phyloP scores from a whole-genome alignment of 2,888 invertebrate genomes.

The Erpobdella octoculata region DNA sequence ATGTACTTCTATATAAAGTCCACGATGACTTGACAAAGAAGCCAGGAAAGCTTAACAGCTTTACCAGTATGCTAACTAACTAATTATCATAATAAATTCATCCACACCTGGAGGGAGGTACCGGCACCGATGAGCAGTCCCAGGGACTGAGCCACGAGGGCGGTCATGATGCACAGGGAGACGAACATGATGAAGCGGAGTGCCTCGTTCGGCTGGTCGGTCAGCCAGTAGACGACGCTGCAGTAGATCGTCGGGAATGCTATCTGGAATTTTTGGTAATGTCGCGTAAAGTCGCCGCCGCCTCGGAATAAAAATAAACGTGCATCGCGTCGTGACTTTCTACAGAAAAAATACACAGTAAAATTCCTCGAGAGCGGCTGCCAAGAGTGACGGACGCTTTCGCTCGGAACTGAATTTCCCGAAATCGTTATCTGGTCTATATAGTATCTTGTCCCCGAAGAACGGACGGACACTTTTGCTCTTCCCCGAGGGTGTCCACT shows the following conservation, averaged over 20 bases:
- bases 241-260: constrained; percentile 67
- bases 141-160: constrained; percentile 78
- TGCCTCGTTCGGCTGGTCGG: constrained; percentile 80
- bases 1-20: neutral
- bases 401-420: no score
- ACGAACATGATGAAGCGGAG: constrained; percentile 74
- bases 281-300: no score
- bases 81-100: neutral
- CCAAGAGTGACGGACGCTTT: no score
- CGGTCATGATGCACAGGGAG: constrained; percentile 74
- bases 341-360: no score
- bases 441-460: no score
- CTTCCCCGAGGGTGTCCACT: no score
- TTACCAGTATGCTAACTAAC: neutral
- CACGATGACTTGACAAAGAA: neutral
- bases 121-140: constrained; percentile 86
- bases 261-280: constrained; percentile 58
- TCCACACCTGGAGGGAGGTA: constrained; percentile 56
- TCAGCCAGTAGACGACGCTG: constrained; percentile 86
- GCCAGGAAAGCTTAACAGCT: neutral
- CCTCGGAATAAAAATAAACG: no score
- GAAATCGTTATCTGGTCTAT: no score
- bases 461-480: no score
- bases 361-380: no score
- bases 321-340: no score